These are phyloP conservation scores for Temnothorax unifasciatus DNA, from an alignment of 2,888 invertebrate genomes.

Conservation along the genomic window DNA sequence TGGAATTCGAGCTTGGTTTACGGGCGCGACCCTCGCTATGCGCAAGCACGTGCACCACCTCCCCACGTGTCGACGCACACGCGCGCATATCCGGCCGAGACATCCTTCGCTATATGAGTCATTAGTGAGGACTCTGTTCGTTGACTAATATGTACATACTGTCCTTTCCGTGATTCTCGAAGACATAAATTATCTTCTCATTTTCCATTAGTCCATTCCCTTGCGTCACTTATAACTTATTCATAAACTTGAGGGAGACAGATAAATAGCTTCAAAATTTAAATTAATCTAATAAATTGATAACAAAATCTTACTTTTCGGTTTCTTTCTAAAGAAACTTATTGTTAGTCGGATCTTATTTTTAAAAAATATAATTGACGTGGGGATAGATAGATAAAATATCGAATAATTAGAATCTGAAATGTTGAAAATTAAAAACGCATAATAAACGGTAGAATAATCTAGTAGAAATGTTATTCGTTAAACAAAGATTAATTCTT, in stretches of 20 bases:
- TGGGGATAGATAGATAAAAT: background rate
- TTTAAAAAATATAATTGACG: background rate
- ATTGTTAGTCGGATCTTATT: background rate
- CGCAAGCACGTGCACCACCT: slow-evolving; percentile 37
- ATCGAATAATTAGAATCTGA: background rate
- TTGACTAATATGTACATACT: slow-evolving; percentile 28
- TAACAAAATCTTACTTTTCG: background rate
- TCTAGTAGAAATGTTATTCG: background rate
- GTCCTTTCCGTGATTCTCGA: background rate
- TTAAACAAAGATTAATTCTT: background rate
- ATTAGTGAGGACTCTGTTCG: slow-evolving; percentile 18
- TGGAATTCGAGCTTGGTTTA: slow-evolving; percentile 43
- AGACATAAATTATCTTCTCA: slow-evolving; percentile 13
- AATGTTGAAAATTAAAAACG: background rate
- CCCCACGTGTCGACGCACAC: slow-evolving; percentile 43
- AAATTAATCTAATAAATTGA: background rate
- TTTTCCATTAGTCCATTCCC: background rate
- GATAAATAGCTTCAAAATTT: background rate
- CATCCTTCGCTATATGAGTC: slow-evolving; percentile 34
- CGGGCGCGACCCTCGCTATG: slow-evolving; percentile 28
- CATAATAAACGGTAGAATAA: background rate
- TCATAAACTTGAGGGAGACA: background rate
- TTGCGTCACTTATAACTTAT: background rate
- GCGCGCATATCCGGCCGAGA: slow-evolving; percentile 35
- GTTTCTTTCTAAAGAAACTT: background rate